Percentiles rank a stretch among this genome's conserved stretches.
Conservation (phyloP, 2,797 vertebrate genomes). For the Neoniphon sammara region DNA sequence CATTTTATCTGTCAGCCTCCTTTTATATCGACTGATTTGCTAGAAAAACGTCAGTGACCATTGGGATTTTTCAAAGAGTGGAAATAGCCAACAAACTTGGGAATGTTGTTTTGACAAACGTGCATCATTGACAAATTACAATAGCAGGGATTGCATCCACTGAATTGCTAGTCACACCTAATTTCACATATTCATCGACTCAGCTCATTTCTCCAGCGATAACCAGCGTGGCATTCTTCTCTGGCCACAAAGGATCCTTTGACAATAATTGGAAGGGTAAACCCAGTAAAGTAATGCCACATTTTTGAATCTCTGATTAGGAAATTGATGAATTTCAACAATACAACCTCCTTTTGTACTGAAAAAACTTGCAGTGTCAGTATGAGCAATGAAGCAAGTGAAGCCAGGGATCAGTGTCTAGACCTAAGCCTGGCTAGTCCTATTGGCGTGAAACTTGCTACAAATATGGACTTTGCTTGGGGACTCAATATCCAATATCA, state of each 20-base stretch:
- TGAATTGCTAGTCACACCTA: background rate
- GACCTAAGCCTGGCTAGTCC: conserved; percentile 5
- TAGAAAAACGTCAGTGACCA: conserved; percentile 22
- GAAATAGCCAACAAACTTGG: background rate
- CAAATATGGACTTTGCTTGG: conserved; percentile 36
- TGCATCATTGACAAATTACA: conserved; percentile 7
- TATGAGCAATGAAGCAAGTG: conserved; percentile 4
- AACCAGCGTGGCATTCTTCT: conserved; percentile 5
- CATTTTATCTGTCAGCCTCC: conserved; percentile 14
- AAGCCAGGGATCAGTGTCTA: conserved; percentile 13
- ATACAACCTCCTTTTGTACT: background rate
- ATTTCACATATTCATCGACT: conserved; percentile 6
- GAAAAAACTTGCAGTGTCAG: conserved; percentile 11
- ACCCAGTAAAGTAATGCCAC: background rate
- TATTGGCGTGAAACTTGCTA: conserved; percentile 23
- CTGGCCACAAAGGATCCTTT: background rate
- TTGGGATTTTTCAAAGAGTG: background rate
- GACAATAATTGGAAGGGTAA: background rate
- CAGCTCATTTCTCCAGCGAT: background rate
- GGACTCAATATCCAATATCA: conserved; percentile 12
- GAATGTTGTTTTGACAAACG: background rate
- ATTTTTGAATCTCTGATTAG: conserved; percentile 31
- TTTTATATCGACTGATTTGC: conserved; percentile 7
- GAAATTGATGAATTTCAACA: conserved; percentile 24
- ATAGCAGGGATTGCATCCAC: conserved; percentile 21